phyloP scores from a whole-genome alignment of 2,888 invertebrate genomes.

The Heliothis peltigera region DNA sequence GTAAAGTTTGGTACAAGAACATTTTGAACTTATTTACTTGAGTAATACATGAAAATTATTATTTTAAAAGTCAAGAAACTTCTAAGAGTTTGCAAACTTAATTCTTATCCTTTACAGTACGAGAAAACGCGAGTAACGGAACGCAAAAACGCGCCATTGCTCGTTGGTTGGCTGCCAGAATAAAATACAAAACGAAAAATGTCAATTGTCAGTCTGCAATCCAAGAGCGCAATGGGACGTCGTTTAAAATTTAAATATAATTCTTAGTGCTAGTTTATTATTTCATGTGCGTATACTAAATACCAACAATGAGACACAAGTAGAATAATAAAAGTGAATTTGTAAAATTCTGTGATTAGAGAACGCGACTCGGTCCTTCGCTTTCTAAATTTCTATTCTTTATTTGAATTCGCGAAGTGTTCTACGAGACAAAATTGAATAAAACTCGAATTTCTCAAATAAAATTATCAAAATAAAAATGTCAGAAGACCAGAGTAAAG shows the following conservation, averaged over 20 bases:
- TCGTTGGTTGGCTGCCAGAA: conserved; percentile 35
- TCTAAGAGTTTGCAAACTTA: not conserved
- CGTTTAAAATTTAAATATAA: conserved; percentile 54
- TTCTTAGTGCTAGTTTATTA: conserved; percentile 71
- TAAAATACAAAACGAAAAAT: conserved; percentile 47
- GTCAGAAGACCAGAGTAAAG: conserved; percentile 58
- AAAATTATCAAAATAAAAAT: conserved; percentile 42
- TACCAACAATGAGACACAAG: conserved; percentile 81
- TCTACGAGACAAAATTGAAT: conserved; percentile 43
- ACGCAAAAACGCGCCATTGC: conserved; percentile 62
- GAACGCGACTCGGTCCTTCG: conserved; percentile 62
- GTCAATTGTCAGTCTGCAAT: conserved; percentile 66
- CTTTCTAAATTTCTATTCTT: conserved; percentile 71
- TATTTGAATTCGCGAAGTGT: conserved; percentile 64
- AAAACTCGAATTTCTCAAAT: conserved; percentile 36
- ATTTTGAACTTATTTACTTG: accelerated
- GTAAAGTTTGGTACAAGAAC: accelerated
- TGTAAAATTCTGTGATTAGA: conserved; percentile 72
- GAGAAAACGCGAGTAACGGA: conserved; percentile 56
- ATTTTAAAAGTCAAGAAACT: not conserved
- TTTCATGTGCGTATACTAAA: conserved; percentile 69
- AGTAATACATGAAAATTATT: not conserved
- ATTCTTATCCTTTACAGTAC: conserved; percentile 12
- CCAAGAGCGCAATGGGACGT: conserved; percentile 71
- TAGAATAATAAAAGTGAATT: conserved; percentile 73